Evolutionary conservation across 2,113 vertebrate genomes (phyloP).

Genomic region (Mus musculus): GRCm39 chr15:96477001-96477500

Average conservation of each 20-base stretch:
- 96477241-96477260: constrained; percentile 88
- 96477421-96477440: neutral
- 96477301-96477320: constrained; percentile 86
- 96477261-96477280: constrained; percentile 84
- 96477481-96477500: neutral
- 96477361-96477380: constrained; percentile 75
- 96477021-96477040: neutral
- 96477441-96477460: neutral
- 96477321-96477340: constrained; percentile 48
- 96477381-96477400: constrained; percentile 70
- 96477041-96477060: neutral
- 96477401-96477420: neutral
- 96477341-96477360: constrained; percentile 39
- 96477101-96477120: neutral
- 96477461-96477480: neutral
- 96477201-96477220: constrained; percentile 89
- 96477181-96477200: constrained; percentile 86
- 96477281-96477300: constrained; percentile 90
- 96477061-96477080: neutral
- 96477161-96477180: neutral
- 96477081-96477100: neutral
- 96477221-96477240: constrained; percentile 89
- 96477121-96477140: neutral
- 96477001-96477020: neutral
- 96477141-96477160: neutral